Evolutionary conservation across 1,140 invertebrate genomes (phyloP).

Genomic region (Drosophila bocki): DNA sequence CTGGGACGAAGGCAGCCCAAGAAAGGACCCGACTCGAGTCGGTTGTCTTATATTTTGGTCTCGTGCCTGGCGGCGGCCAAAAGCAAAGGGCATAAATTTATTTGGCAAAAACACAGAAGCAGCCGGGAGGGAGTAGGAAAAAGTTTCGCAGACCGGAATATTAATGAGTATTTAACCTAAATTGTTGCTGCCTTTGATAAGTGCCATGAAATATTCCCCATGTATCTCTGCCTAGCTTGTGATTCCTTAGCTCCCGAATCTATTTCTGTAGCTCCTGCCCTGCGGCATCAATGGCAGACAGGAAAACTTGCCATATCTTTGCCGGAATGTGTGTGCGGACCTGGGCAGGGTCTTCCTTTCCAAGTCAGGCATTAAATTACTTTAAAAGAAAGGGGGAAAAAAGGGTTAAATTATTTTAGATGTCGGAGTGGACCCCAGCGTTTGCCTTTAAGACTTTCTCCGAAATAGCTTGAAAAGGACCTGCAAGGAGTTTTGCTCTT

Average conservation of each 20-base stretch:
- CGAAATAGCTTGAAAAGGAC: slow-evolving; percentile 28
- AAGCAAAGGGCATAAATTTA: slow-evolving; percentile 78
- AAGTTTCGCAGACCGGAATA: slow-evolving; percentile 83
- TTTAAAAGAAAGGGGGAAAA: slow-evolving; percentile 61
- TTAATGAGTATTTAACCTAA: slow-evolving; percentile 84
- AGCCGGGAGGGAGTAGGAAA: slow-evolving; percentile 9
- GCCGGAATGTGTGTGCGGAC: slow-evolving; percentile 32
- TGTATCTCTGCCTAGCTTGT: slow-evolving; percentile 20
- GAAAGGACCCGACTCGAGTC: slow-evolving; percentile 23
- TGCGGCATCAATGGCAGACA: slow-evolving; percentile 55
- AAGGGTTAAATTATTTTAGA: slow-evolving; percentile 74
- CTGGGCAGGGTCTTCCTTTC: slow-evolving; percentile 20
- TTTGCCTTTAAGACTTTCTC: slow-evolving; percentile 55
- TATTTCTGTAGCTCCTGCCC: slow-evolving; percentile 21
- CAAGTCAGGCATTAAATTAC: slow-evolving; percentile 70
- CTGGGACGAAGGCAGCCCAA: slow-evolving; percentile 21
- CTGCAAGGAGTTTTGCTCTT: slow-evolving; percentile 33
- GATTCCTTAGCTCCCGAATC: slow-evolving; percentile 13
- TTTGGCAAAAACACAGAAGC: slow-evolving; percentile 70
- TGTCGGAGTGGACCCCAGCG: slow-evolving; percentile 18
- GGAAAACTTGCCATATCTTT: slow-evolving; percentile 34
- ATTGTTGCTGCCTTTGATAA: slow-evolving; percentile 84
- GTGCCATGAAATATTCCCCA: slow-evolving; percentile 78
- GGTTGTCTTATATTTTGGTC: slow-evolving; percentile 51
- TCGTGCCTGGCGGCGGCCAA: slow-evolving; percentile 64